Percentiles rank a stretch among this genome's conserved stretches.
Evolutionary conservation across 2,113 vertebrate genomes (phyloP).

Genomic region (Clinocottus analis): DNA sequence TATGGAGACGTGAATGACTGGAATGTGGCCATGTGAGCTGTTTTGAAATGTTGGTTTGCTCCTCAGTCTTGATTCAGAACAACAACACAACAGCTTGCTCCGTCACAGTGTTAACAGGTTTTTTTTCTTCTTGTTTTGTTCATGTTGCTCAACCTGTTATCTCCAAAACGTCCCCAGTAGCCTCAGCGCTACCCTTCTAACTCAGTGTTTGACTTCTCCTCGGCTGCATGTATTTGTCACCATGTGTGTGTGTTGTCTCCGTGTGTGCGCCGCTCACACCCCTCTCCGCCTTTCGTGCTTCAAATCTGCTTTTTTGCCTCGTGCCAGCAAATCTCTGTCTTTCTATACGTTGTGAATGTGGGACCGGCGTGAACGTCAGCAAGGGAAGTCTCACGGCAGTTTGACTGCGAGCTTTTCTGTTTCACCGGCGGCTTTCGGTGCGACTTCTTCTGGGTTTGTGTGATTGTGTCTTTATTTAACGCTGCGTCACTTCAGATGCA

Average conservation of each 20-base stretch:
- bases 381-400: neutral
- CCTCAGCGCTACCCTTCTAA: neutral
- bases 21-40: neutral
- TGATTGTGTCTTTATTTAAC: neutral
- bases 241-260: neutral
- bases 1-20: neutral
- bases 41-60: neutral
- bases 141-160: neutral
- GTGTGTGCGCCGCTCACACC: too few species aligned
- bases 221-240: neutral
- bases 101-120: neutral
- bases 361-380: neutral
- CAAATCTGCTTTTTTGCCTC: neutral
- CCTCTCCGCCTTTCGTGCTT: neutral
- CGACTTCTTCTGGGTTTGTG: conserved; percentile 6
- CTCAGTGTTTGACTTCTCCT: neutral
- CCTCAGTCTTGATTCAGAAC: conserved; percentile 11
- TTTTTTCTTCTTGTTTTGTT: neutral
- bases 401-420: neutral
- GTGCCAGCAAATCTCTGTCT: neutral
- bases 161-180: neutral
- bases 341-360: neutral
- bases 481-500: conserved; percentile 49
- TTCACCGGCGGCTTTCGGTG: neutral
- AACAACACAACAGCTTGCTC: conserved; percentile 33